These are phyloP conservation scores for Syritta pipiens DNA, from an alignment of 2,888 invertebrate species.

Conservation along the genomic window DNA sequence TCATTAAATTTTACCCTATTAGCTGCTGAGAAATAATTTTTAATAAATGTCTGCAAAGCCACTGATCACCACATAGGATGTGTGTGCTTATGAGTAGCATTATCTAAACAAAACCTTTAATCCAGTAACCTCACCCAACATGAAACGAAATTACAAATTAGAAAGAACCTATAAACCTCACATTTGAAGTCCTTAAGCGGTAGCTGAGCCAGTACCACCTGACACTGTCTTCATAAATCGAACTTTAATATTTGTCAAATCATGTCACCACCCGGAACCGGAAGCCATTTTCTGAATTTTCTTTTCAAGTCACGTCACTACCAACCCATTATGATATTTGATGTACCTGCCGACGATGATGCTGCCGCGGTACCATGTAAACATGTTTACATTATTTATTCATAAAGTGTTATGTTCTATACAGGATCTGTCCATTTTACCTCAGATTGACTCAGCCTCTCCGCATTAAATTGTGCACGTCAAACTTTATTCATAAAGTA, in stretches of 20 bases:
- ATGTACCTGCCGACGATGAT: conserved; percentile 42
- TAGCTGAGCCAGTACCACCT: neutral
- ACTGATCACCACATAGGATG: too few relatives aligned
- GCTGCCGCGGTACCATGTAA: conserved; percentile 35
- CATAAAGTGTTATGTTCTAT: conserved; percentile 57
- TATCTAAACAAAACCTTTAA: too few relatives aligned
- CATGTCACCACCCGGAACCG: neutral
- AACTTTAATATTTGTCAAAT: conserved; percentile 26
- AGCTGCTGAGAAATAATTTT: too few relatives aligned
- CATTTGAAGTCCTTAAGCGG: neutral
- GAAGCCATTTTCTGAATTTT: neutral
- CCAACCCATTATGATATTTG: conserved; percentile 53
- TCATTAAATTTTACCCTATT: too few relatives aligned
- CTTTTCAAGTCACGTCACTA: conserved; percentile 46
- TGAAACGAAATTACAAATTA: neutral
- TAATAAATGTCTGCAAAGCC: too few relatives aligned
- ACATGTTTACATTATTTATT: conserved; percentile 52
- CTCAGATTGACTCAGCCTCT: conserved; percentile 43
- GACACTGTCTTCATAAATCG: neutral
- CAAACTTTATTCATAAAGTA: conserved; percentile 26
- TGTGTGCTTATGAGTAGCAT: too few relatives aligned
- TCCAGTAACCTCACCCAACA: too few relatives aligned
- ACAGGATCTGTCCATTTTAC: conserved; percentile 46
- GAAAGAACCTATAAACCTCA: neutral
- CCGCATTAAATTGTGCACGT: conserved; percentile 19